phyloP scores from a whole-genome alignment of 2,888 invertebrate genomes.

The Hoplodrina ambigua region DNA sequence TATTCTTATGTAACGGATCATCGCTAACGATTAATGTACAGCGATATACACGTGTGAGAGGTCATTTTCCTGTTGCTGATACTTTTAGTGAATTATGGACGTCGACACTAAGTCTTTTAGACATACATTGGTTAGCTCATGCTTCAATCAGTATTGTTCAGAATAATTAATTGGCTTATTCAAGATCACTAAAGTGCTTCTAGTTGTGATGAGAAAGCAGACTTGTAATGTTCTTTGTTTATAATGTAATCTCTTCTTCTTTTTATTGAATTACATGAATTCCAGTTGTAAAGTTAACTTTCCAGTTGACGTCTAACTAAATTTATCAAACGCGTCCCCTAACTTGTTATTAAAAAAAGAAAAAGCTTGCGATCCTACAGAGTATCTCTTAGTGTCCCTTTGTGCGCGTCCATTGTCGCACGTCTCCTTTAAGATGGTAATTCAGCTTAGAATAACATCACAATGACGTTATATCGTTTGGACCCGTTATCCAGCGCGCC shows the following conservation, averaged over 20 bases:
- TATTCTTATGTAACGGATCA: slow-evolving; percentile 62
- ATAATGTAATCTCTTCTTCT: background rate
- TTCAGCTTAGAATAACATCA: slow-evolving; percentile 74
- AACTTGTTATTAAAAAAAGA: slow-evolving; percentile 44
- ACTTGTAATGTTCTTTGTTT: background rate
- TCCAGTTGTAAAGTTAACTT: background rate
- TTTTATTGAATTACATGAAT: slow-evolving; percentile 4
- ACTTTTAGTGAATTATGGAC: slow-evolving; percentile 37
- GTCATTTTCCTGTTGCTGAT: slow-evolving; percentile 44
- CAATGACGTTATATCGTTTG: slow-evolving; percentile 64
- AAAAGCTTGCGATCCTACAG: slow-evolving; percentile 48
- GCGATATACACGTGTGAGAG: slow-evolving; percentile 48
- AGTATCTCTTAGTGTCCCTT: slow-evolving; percentile 71
- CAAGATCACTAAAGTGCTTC: background rate
- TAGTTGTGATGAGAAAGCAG: slow-evolving; percentile 1
- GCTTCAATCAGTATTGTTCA: slow-evolving; percentile 27
- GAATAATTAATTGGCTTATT: slow-evolving; percentile 18
- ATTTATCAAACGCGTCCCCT: slow-evolving; percentile 48
- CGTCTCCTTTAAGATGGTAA: slow-evolving; percentile 81
- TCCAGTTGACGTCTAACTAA: slow-evolving; percentile 27
- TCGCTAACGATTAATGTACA: slow-evolving; percentile 30
- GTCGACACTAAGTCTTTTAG: background rate
- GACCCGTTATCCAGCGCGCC: slow-evolving; percentile 57
- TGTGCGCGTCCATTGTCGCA: slow-evolving; percentile 71
- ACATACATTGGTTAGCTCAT: slow-evolving; percentile 16